Percentiles rank a stretch among this genome's conserved stretches.
phyloP scores from a whole-genome alignment of 1,140 invertebrate genomes.

The Cyphomyrmex costatus region DNA sequence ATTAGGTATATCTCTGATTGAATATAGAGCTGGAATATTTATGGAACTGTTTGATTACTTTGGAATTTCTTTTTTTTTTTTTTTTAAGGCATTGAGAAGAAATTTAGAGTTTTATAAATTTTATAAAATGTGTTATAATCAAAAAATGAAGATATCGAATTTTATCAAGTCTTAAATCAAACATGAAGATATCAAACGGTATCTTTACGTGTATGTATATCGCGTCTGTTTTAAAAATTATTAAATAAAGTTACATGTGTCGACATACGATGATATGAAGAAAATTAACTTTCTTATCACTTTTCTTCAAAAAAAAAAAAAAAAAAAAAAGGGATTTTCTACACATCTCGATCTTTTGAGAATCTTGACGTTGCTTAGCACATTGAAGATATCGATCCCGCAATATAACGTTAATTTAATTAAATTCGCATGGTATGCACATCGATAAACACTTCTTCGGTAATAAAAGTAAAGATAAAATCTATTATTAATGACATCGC shows the following conservation, averaged over 20 bases:
- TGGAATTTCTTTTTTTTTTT: not conserved
- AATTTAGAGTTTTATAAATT: not conserved
- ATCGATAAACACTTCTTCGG: constrained; percentile 61
- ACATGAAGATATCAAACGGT: not conserved
- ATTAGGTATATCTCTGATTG: too few relatives aligned
- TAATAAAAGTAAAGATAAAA: constrained; percentile 60
- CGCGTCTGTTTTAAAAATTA: not conserved
- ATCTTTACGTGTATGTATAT: not conserved
- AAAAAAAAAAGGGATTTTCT: constrained; percentile 37
- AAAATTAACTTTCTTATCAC: constrained; percentile 55
- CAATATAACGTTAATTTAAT: constrained; percentile 12
- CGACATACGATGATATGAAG: constrained; percentile 11
- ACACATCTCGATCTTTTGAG: constrained; percentile 43
- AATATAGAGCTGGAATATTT: not conserved
- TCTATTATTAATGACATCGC: constrained; percentile 36
- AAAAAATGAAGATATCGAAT: not conserved
- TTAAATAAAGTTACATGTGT: not conserved
- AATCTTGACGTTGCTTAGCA: constrained; percentile 19
- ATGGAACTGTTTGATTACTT: not conserved
- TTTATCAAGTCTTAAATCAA: not conserved
- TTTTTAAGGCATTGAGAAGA: not conserved
- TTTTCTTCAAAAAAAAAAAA: constrained; percentile 55
- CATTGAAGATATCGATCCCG: constrained; percentile 24
- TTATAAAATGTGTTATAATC: not conserved
- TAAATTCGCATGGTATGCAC: constrained; percentile 28